These are phyloP conservation scores for Diaphora mendica DNA, from an alignment of 2,888 invertebrate genomes.

Conservation along the genomic window DNA sequence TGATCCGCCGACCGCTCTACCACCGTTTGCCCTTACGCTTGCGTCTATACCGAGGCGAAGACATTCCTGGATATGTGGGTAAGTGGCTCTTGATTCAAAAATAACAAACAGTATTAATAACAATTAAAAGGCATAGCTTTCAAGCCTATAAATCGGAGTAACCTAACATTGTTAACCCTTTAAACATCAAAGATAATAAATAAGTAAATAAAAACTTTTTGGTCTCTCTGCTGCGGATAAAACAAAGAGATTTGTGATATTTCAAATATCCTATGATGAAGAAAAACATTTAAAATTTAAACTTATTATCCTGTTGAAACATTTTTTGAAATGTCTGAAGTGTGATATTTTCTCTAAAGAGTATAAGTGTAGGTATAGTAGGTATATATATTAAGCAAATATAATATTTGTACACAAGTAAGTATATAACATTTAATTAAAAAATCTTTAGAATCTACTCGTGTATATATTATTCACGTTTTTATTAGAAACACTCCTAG, in stretches of 20 bases:
- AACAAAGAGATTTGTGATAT: no score
- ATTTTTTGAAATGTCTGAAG: no score
- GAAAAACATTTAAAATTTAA: no score
- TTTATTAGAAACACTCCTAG: constrained; percentile 31
- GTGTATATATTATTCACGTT: neutral
- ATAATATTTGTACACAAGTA: no score
- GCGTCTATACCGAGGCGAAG: constrained; percentile 87
- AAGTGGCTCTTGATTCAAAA: constrained; percentile 65
- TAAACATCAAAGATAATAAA: neutral
- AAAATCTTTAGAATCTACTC: no score
- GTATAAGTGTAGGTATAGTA: no score
- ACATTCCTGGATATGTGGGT: constrained; percentile 93
- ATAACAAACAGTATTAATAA: neutral
- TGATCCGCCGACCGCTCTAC: constrained; percentile 76
- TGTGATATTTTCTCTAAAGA: no score
- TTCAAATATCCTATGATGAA: no score
- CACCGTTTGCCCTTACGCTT: constrained; percentile 82
- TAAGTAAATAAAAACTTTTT: neutral
- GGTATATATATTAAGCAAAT: no score
- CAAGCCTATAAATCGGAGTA: neutral
- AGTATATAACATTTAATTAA: no score
- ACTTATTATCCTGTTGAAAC: no score
- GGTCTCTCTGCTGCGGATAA: no score
- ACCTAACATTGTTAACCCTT: neutral
- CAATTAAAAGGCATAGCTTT: neutral